Evolutionary conservation across 2,113 vertebrate species (phyloP).

Genomic region (Monopterus albus): DNA sequence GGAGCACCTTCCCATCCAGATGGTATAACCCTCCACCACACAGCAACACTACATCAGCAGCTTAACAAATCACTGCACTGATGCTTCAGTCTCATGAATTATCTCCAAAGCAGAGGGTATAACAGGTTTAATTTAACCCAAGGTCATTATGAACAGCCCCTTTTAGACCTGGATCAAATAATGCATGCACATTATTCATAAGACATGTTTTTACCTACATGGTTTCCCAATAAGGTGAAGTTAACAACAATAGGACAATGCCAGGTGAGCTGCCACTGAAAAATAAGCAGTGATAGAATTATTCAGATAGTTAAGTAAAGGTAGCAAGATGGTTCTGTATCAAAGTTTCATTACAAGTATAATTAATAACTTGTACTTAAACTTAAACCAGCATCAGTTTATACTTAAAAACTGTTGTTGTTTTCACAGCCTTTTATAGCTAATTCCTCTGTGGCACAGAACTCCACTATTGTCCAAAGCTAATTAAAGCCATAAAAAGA

Average conservation of each 20-base stretch:
- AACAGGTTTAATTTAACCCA: slow-evolving; percentile 36
- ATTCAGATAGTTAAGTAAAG: too few relatives aligned
- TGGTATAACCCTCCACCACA: slow-evolving; percentile 76
- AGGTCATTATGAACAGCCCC: background rate
- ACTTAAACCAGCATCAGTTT: too few relatives aligned
- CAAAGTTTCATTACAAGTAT: too few relatives aligned
- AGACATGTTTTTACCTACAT: slow-evolving; percentile 39
- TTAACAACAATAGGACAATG: slow-evolving; percentile 18
- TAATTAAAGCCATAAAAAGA: slow-evolving; percentile 11
- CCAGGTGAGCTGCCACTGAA: slow-evolving; percentile 21
- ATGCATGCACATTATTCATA: slow-evolving; percentile 60
- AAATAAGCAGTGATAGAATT: background rate
- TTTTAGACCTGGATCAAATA: slow-evolving; percentile 37
- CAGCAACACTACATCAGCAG: background rate
- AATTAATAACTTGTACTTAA: too few relatives aligned
- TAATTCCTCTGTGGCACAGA: too few relatives aligned
- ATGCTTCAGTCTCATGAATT: slow-evolving; percentile 21
- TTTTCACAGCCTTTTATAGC: too few relatives aligned
- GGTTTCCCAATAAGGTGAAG: slow-evolving; percentile 24
- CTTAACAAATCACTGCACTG: background rate
- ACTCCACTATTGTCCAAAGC: background rate
- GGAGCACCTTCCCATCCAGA: slow-evolving; percentile 86
- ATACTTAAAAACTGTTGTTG: too few relatives aligned
- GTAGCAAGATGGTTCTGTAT: too few relatives aligned
- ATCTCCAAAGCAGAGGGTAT: slow-evolving; percentile 7